A percentile compares a stretch with the other conserved stretches of the same genome.
These are phyloP conservation scores for Sinocyclocheilus rhinocerous DNA, from an alignment of 2,113 vertebrate genomes.

Conservation along the genomic window DNA sequence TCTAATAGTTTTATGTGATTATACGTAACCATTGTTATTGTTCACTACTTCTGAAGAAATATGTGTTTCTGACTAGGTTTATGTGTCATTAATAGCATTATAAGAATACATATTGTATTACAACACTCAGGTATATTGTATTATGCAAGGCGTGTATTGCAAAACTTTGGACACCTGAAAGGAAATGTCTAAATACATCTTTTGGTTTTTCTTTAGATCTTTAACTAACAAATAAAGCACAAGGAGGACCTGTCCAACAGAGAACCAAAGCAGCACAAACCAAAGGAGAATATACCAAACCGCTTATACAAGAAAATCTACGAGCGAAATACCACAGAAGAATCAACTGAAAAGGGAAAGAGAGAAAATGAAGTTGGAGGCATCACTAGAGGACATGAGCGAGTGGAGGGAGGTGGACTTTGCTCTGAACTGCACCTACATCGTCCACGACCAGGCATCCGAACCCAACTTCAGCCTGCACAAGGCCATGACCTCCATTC, in stretches of 20 bases:
- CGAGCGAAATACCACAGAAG: neutral
- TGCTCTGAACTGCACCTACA: constrained; percentile 75
- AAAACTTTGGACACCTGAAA: neutral
- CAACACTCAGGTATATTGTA: neutral
- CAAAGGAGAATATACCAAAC: constrained; percentile 58
- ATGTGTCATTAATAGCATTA: no score
- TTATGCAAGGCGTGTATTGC: neutral
- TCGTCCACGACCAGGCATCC: constrained; percentile 73
- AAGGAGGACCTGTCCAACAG: constrained; percentile 50
- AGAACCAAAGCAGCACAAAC: constrained; percentile 64
- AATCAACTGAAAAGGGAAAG: neutral
- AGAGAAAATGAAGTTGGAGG: constrained; percentile 70
- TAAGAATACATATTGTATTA: neutral
- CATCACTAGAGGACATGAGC: constrained; percentile 63
- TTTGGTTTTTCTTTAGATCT: neutral
- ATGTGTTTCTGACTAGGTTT: neutral
- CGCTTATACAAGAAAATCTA: constrained; percentile 48
- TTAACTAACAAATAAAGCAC: constrained; percentile 10
- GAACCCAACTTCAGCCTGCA: constrained; percentile 70
- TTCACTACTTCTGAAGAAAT: neutral
- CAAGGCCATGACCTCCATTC: constrained; percentile 76
- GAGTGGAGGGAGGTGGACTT: constrained; percentile 75
- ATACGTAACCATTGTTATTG: neutral
- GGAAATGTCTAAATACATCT: neutral
- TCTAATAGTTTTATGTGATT: neutral